Percentiles rank a stretch among this genome's conserved stretches.
phyloP scores from a whole-genome alignment of 2,113 vertebrate genomes.

The Lichenostomus cassidix region DNA sequence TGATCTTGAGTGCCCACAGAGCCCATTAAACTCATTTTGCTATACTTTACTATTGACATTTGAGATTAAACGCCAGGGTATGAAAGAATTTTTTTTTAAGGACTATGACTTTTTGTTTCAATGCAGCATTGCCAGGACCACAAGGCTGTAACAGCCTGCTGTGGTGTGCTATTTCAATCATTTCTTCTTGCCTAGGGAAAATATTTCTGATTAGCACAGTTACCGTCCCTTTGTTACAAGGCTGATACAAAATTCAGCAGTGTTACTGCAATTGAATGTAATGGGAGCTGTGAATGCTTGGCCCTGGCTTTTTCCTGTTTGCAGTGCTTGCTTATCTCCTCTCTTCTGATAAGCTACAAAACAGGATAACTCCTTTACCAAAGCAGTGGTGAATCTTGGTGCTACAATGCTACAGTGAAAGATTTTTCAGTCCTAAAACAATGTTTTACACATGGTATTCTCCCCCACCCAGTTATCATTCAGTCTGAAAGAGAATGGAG shows the following conservation, averaged over 20 bases:
- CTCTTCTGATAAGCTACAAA: background rate
- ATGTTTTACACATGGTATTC: background rate
- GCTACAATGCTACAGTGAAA: background rate
- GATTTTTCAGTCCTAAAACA: background rate
- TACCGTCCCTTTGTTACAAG: background rate
- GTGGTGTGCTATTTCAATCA: background rate
- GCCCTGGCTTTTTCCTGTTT: background rate
- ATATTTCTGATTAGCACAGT: background rate
- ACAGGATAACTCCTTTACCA: background rate
- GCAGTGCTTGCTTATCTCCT: background rate
- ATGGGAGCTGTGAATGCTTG: background rate
- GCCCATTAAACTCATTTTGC: slow-evolving; percentile 22
- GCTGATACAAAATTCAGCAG: background rate
- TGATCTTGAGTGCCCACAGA: background rate
- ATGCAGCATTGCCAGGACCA: background rate
- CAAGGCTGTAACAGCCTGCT: background rate
- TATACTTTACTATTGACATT: slow-evolving; percentile 10
- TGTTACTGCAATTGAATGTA: background rate
- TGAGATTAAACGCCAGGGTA: slow-evolving; percentile 18
- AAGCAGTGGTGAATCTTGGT: background rate
- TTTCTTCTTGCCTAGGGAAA: slow-evolving; percentile 1
- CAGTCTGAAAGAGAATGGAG: background rate
- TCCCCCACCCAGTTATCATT: background rate
- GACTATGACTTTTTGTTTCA: background rate
- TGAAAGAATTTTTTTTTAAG: background rate